Evolutionary conservation across 2,888 invertebrate genomes (phyloP).

Genomic region (Stictocephala bisonia): DNA sequence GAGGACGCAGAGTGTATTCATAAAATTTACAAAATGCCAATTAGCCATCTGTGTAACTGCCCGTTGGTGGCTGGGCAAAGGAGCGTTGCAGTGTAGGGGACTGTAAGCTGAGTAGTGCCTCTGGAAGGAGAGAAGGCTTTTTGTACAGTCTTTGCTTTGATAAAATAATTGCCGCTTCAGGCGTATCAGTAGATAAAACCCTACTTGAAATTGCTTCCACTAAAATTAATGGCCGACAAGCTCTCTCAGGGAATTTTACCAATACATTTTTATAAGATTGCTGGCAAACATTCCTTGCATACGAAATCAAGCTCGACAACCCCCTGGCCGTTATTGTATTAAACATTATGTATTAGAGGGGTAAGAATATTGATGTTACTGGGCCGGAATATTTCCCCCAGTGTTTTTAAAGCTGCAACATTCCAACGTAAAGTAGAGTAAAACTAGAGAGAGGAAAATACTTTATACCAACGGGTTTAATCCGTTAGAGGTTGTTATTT

Average conservation of each 20-base stretch:
- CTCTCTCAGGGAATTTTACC: constrained; percentile 2
- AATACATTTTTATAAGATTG: constrained; percentile 32
- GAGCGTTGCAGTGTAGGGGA: constrained; percentile 10
- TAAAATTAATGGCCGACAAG: neutral
- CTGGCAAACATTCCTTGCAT: constrained; percentile 38
- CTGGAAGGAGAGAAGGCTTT: too few relatives aligned
- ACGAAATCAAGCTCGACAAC: constrained; percentile 35
- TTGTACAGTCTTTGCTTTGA: constrained; percentile 33
- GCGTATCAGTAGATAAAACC: constrained; percentile 21
- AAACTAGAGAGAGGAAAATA: too few relatives aligned
- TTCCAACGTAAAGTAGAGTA: too few relatives aligned
- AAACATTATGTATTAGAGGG: constrained; percentile 38
- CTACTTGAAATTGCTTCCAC: neutral
- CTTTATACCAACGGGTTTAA: too few relatives aligned
- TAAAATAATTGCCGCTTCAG: constrained; percentile 34
- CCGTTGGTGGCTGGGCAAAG: constrained; percentile 30
- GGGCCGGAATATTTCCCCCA: constrained; percentile 18
- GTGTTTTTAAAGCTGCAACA: too few relatives aligned
- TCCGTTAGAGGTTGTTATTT: too few relatives aligned
- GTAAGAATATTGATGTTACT: constrained; percentile 21
- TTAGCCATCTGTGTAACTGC: constrained; percentile 22
- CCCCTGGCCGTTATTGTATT: constrained; percentile 32
- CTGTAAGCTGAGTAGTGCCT: neutral
- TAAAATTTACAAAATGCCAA: constrained; percentile 42
- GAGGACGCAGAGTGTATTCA: constrained; percentile 21